Percentiles rank a stretch among this genome's conserved stretches.
phyloP scores from a whole-genome alignment of 2,888 invertebrate genomes.

The Mayetiola destructor region DNA sequence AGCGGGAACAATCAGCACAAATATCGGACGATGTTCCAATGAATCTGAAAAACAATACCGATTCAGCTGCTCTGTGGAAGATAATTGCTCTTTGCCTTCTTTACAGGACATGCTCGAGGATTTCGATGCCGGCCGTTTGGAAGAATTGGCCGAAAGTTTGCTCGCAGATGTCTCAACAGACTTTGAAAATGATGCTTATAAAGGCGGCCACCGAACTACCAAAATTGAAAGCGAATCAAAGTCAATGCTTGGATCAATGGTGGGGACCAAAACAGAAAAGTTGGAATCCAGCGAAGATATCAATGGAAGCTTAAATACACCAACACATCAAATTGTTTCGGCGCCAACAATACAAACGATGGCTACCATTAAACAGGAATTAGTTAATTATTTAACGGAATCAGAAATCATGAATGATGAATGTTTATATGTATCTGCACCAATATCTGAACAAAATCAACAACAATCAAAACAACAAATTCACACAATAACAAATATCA shows the following conservation, averaged over 20 bases:
- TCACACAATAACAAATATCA: not conserved
- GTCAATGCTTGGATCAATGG: conserved; percentile 52
- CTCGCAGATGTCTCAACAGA: conserved; percentile 60
- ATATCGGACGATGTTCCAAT: conserved; percentile 11
- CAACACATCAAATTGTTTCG: conserved; percentile 15
- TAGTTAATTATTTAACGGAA: not conserved
- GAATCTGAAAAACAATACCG: conserved; percentile 21
- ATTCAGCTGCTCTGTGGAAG: conserved; percentile 45
- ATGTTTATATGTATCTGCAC: not conserved
- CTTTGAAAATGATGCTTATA: conserved; percentile 44
- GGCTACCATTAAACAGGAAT: not conserved
- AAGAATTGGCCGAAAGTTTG: conserved; percentile 70
- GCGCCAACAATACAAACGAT: conserved; percentile 6
- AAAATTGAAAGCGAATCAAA: conserved; percentile 36
- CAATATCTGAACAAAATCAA: not conserved
- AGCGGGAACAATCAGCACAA: not conserved
- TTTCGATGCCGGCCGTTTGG: conserved; percentile 60
- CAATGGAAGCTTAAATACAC: conserved; percentile 34
- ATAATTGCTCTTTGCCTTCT: conserved; percentile 64
- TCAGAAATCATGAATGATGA: conserved; percentile 11
- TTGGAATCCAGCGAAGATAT: conserved; percentile 62
- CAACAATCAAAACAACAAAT: conserved; percentile 37
- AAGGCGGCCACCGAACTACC: conserved; percentile 48
- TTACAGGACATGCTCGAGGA: conserved; percentile 71
- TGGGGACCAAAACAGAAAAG: conserved; percentile 74